Evolutionary conservation across 2,113 vertebrate species (phyloP).

Genomic region (Perca schrenkii): DNA sequence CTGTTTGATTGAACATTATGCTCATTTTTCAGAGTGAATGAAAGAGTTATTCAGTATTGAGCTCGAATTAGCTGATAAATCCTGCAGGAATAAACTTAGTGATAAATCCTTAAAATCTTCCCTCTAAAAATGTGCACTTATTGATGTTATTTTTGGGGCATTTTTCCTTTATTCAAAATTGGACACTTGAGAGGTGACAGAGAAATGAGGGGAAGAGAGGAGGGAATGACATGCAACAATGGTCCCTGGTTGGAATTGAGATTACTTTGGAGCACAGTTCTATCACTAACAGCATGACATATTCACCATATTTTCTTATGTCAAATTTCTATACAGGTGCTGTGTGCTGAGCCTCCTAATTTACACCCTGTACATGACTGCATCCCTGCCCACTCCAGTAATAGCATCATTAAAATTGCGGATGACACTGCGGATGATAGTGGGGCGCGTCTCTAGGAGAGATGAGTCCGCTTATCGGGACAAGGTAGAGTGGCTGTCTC

Average conservation of each 20-base stretch:
- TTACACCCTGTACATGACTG: too few species aligned
- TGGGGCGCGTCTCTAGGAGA: too few species aligned
- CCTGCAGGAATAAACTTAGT: neutral
- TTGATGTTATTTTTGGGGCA: slow-evolving; percentile 2
- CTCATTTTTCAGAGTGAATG: slow-evolving; percentile 4
- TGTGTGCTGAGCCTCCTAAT: too few species aligned
- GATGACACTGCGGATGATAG: too few species aligned
- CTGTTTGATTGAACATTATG: slow-evolving; percentile 26
- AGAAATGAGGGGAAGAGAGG: neutral
- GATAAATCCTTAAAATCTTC: neutral
- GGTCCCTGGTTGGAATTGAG: neutral
- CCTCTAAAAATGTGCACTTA: neutral
- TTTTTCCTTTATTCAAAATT: neutral
- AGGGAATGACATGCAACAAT: neutral
- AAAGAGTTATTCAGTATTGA: slow-evolving; percentile 1
- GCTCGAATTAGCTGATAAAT: slow-evolving; percentile 23
- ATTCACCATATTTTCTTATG: neutral
- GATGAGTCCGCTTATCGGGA: too few species aligned
- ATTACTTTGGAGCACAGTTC: neutral
- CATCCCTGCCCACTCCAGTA: too few species aligned
- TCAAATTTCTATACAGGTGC: neutral
- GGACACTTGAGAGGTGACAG: neutral
- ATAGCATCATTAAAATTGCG: too few species aligned
- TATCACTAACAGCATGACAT: neutral
- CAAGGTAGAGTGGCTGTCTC: too few species aligned